Evolutionary conservation across 2,888 invertebrate species (phyloP), one percentile per base, ranked within the genome.

Genomic region (Caenorhabditis doughertyi): DNA sequence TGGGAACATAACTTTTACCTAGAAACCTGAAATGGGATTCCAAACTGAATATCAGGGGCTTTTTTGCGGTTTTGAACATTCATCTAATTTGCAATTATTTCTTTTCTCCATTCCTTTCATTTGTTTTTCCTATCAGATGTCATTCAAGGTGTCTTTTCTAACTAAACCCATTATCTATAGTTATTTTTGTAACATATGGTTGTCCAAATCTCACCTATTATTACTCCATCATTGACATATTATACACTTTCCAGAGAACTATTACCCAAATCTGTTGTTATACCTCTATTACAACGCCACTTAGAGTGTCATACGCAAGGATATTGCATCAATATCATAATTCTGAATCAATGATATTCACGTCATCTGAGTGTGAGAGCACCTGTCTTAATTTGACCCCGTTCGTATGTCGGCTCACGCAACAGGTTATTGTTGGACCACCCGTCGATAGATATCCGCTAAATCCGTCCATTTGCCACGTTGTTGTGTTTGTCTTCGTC

Each of bases 401-500:
- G 29, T 55, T 55, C 51, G 25, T 58, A 16, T 60, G 56, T 44
- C 71, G 62, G 62, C 72, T 64, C 55, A 29, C 64, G 53, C 53
- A 64, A 55, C 53, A 60, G 42, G 42, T 42, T 47, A 55, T 7
- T 32, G 39, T 27, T 47, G n/a, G 49, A 25, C 32, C 55, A 53
- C 16, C n/a, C 70, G 18, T 13, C 39, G 18, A n/a, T n/a, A 3
- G 55, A 42, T 62, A 73, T 73, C 73, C 73, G 73, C 74, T 35
- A 74, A 74, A 74, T 74, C 35, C 29, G 9, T 18, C n/a, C 5
- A 11, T 25, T 25, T 42, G 44, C 23, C 65, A 23, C 27, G 44
- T 39, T 29, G 60, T 73, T 27, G 56, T n/a, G 49, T 73, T n/a
- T 42, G 39, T 53, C 64, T 56, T 49, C 65, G 23, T 25, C 55